A percentile compares a stretch with the other conserved stretches of the same genome.
phyloP scores from a whole-genome alignment of 2,797 vertebrate species.

The Poeciliopsis gracilis region DNA sequence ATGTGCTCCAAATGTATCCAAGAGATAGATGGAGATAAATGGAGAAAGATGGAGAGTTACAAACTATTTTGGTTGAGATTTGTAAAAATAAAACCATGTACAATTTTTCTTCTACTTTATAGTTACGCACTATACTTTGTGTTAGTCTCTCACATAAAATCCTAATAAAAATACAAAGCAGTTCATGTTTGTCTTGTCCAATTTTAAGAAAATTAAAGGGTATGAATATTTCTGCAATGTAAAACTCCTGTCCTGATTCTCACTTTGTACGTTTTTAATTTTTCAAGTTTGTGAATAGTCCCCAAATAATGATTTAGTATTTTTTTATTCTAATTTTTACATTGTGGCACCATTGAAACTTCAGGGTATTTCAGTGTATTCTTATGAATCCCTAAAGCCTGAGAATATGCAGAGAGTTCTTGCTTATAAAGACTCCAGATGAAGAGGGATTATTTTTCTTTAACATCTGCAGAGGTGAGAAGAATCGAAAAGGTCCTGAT shows the following conservation, averaged over 20 bases:
- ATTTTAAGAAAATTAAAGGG: not conserved
- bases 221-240: not conserved
- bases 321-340: not conserved
- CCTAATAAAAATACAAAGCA: not conserved
- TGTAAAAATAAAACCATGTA: too few relatives aligned
- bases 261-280: not conserved
- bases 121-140: too few relatives aligned
- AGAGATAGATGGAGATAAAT: too few relatives aligned
- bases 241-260: not conserved
- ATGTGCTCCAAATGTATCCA: not conserved
- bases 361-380: not conserved
- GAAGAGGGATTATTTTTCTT: not conserved
- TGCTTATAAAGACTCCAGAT: not conserved
- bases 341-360: not conserved
- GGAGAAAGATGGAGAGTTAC: too few relatives aligned
- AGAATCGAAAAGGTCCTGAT: conserved; percentile 93
- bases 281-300: not conserved
- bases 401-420: not conserved
- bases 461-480: conserved; percentile 63
- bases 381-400: not conserved
- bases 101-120: too few relatives aligned
- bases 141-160: too few relatives aligned
- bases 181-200: not conserved
- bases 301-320: not conserved
- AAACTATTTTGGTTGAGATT: too few relatives aligned